These are phyloP conservation scores for Mastacembelus armatus DNA, from an alignment of 2,797 vertebrate species.

Conservation along the genomic window DNA sequence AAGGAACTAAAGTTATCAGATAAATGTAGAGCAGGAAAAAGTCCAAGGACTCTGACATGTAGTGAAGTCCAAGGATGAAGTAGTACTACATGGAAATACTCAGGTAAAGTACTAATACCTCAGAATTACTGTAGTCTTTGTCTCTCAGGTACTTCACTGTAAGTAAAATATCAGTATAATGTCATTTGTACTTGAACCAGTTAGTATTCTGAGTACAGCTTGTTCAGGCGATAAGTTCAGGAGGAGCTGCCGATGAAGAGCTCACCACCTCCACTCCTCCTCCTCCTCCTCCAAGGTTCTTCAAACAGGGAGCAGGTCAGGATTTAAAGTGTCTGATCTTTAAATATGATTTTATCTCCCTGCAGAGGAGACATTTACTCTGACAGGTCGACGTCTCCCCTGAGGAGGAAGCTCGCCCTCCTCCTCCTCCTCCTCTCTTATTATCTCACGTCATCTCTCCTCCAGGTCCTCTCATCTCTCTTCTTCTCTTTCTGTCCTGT, in stretches of 20 bases:
- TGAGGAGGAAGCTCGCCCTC: slow-evolving; percentile 36
- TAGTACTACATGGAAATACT: no score
- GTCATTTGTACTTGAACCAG: no score
- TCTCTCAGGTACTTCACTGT: no score
- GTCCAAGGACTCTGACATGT: no score
- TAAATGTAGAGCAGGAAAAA: no score
- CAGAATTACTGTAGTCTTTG: no score
- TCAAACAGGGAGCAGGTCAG: slow-evolving; percentile 48
- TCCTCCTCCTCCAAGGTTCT: slow-evolving; percentile 56
- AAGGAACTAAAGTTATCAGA: no score
- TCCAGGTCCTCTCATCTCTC: slow-evolving; percentile 12
- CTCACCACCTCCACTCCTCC: slow-evolving; percentile 3
- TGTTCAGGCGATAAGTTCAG: background rate
- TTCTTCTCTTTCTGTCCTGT: slow-evolving; percentile 5
- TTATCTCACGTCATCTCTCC: slow-evolving; percentile 35
- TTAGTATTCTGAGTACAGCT: no score
- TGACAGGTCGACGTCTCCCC: slow-evolving; percentile 59
- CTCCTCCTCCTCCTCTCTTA: slow-evolving; percentile 21
- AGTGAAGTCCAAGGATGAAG: no score
- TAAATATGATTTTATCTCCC: slow-evolving; percentile 69
- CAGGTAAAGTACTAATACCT: no score
- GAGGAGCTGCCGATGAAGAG: slow-evolving; percentile 44
- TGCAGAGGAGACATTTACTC: slow-evolving; percentile 68
- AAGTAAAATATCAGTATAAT: no score
- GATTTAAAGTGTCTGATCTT: slow-evolving; percentile 60